These are phyloP conservation scores for Odontomachus brunneus DNA, from an alignment of 1,140 invertebrate species.

Conservation along the genomic window DNA sequence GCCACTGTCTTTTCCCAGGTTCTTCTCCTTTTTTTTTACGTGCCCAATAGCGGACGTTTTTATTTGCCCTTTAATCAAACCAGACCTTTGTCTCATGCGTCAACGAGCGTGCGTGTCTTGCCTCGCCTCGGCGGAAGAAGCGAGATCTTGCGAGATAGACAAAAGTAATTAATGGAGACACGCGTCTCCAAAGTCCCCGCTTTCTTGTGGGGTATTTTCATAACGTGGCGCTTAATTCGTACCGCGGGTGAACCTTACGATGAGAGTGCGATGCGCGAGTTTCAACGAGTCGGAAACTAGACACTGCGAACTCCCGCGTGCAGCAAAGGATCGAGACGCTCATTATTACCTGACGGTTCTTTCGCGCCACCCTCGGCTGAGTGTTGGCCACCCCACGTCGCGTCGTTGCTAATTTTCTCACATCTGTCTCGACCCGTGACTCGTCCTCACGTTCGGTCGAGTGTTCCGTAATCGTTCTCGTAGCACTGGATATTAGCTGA, in stretches of 20 bases:
- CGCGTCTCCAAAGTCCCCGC: not conserved
- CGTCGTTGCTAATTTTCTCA: constrained; percentile 73
- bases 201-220: not conserved
- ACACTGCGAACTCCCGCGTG: constrained; percentile 68
- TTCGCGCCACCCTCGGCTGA: constrained; percentile 66
- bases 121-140: not conserved
- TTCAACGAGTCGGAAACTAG: constrained; percentile 79
- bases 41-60: constrained; percentile 49
- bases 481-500: not conserved
- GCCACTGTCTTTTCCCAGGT: constrained; percentile 77
- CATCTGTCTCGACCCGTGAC: constrained; percentile 83
- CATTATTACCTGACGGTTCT: constrained; percentile 82
- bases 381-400: constrained; percentile 54
- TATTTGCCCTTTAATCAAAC: constrained; percentile 44
- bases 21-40: constrained; percentile 61
- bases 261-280: constrained; percentile 41
- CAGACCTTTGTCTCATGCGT: constrained; percentile 37
- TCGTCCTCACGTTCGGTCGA: constrained; percentile 63
- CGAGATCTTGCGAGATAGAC: constrained; percentile 4
- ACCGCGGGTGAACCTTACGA: not conserved
- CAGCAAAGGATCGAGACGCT: constrained; percentile 72
- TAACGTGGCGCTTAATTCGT: constrained; percentile 2
- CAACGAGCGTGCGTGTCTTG: constrained; percentile 5
- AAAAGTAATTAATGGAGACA: constrained; percentile 6
- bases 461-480: not conserved